Base-by-base conservation (phyloP, 2,888 invertebrate species). In the Campoletis raptor region DNA sequence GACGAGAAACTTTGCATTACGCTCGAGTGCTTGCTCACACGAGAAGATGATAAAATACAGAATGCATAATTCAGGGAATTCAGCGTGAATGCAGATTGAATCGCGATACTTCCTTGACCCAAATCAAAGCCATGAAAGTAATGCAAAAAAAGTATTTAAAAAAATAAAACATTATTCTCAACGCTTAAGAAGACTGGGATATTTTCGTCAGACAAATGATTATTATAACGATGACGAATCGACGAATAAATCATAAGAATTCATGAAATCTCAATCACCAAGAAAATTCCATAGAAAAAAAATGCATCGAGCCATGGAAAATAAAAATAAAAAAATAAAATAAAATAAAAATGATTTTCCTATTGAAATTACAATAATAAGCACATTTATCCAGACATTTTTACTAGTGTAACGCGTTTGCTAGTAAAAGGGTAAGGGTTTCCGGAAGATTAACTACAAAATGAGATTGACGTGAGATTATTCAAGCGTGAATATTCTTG, bases 41-140 rank as follows among this genome's bases (percentile, higher is more conserved):
- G 81, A 37, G 73, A 76, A 78, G 77, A 84, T 84, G 73, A 84
- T 84, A 74, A 84, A 81, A 69, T 64, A 77, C 37, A 57, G 69
- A 69, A 84, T 86, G 86, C 81, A 81, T 86, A 74, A 86, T 84
- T 81, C 86, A 84, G 52, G 57, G 73, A 78, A 81, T 74, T 69
- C 67, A 74, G 81, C 78, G 73, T 69, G 78, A 74, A 84, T 86
- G 84, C 78, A 72, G 73, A 78, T 83, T 78, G 54, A 57, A 83
- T 83, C 83, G 48, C 42, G 21, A 48, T 15, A 45, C 74, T 81
- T 66, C 83, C 86, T 83, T 86, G 86, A 83, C 81, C 80, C 61
- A 73, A 72, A 73, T 76, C 69, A 69, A 12, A 42, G 42, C n/a
- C 15, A 37, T 10, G 24, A 42, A 67, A 73, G 54, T 40, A 30